Percentiles rank a stretch among this genome's conserved stretches.
Conservation (phyloP, 2,113 vertebrate species). For the Neodontobutis hainanensis region DNA sequence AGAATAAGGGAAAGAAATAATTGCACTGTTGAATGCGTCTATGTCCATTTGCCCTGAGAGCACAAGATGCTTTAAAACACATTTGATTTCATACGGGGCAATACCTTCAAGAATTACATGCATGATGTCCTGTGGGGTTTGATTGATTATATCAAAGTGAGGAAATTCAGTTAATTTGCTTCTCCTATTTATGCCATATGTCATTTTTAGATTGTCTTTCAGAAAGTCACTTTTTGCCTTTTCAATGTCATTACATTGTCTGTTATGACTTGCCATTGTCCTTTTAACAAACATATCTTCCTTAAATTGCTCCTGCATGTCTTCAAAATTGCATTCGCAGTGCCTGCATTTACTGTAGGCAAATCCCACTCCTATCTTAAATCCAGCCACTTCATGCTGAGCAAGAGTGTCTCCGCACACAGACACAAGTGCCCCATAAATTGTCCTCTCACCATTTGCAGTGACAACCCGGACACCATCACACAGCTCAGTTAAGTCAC, state of each 20-base stretch:
- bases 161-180: conserved; percentile 35
- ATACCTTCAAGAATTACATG: conserved; percentile 26
- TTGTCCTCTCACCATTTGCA: conserved; percentile 3
- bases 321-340: too few species aligned
- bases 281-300: too few species aligned
- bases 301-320: too few species aligned
- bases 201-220: conserved; percentile 26
- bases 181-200: conserved; percentile 47
- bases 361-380: too few species aligned
- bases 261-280: background rate
- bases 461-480: conserved; percentile 12
- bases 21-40: conserved; percentile 4
- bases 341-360: too few species aligned
- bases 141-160: conserved; percentile 24
- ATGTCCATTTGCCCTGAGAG: conserved; percentile 14
- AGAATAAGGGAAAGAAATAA: conserved; percentile 13
- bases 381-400: background rate
- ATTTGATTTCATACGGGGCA: conserved; percentile 24
- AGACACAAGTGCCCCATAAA: conserved; percentile 18
- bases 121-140: conserved; percentile 29
- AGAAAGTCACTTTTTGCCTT: conserved; percentile 10
- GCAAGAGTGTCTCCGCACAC: conserved; percentile 27
- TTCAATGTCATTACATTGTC: background rate
- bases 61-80: conserved; percentile 17
- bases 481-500: too few species aligned